Percentiles rank a stretch among this genome's conserved stretches.
phyloP scores from a whole-genome alignment of 1,140 invertebrate species.

The Macrotrachela quadricornifera region DNA sequence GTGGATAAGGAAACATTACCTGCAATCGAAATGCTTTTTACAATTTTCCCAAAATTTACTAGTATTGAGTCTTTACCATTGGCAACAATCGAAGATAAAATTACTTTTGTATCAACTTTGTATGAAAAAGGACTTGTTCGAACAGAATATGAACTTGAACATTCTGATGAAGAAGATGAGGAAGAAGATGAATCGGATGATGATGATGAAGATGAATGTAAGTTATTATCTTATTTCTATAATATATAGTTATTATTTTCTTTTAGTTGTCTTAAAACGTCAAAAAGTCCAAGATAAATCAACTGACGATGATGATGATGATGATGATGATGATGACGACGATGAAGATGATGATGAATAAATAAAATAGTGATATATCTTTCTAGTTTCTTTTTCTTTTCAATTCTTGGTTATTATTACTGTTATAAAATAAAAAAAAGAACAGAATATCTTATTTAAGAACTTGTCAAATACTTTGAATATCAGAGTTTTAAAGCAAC shows the following conservation, averaged over 20 bases:
- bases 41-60: constrained; percentile 50
- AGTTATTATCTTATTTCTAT: too few species aligned
- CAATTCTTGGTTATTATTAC: too few species aligned
- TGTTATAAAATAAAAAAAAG: too few species aligned
- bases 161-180: not conserved
- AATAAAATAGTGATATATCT: not conserved
- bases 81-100: constrained; percentile 39
- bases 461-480: too few species aligned
- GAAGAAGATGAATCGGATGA: not conserved
- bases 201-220: too few species aligned
- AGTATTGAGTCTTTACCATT: constrained; percentile 47
- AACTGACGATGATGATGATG: constrained; percentile 13
- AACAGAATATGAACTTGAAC: constrained; percentile 26
- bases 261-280: too few species aligned
- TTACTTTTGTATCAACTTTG: constrained; percentile 17
- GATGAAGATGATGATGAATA: not conserved
- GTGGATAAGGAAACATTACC: constrained; percentile 44
- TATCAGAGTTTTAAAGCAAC: too few species aligned
- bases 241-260: too few species aligned
- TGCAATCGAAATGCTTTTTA: constrained; percentile 47
- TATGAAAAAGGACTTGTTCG: constrained; percentile 10
- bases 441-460: too few species aligned
- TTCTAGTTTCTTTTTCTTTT: too few species aligned
- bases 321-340: constrained; percentile 9
- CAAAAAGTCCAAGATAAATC: constrained; percentile 1